phyloP scores from a whole-genome alignment of 2,797 vertebrate species.

The Dallia pectoralis region DNA sequence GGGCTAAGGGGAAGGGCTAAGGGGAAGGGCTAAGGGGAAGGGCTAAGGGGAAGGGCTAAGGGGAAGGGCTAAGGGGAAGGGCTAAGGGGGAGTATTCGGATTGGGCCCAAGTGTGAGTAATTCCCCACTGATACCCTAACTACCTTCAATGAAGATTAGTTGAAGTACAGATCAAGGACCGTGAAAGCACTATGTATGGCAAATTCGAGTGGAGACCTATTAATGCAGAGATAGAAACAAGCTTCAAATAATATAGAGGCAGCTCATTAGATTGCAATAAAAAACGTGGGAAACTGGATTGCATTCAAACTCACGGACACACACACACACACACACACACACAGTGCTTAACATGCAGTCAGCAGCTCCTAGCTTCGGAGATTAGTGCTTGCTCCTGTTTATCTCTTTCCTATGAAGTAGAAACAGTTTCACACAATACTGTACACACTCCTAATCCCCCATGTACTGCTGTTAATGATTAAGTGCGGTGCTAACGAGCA shows the following conservation, averaged over 20 bases:
- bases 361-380: neutral
- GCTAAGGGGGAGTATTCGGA: too few species aligned
- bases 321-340: slow-evolving; percentile 14
- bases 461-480: slow-evolving; percentile 42
- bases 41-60: too few species aligned
- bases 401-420: slow-evolving; percentile 28
- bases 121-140: slow-evolving; percentile 72
- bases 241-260: neutral
- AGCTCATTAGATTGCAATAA: slow-evolving; percentile 9
- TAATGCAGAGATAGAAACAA: slow-evolving; percentile 11
- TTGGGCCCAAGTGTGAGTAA: slow-evolving; percentile 75
- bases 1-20: too few species aligned
- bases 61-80: too few species aligned
- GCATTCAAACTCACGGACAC: neutral
- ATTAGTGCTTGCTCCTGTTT: slow-evolving; percentile 27
- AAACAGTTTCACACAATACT: slow-evolving; percentile 29
- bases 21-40: too few species aligned
- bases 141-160: slow-evolving; percentile 74
- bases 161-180: slow-evolving; percentile 66
- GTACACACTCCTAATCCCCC: slow-evolving; percentile 34
- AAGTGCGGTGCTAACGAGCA: slow-evolving; percentile 3
- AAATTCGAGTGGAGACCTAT: slow-evolving; percentile 22
- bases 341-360: neutral
- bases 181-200: slow-evolving; percentile 30
- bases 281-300: neutral